phyloP scores from a whole-genome alignment of 2,888 invertebrate genomes.

The Mythimna ferrago region DNA sequence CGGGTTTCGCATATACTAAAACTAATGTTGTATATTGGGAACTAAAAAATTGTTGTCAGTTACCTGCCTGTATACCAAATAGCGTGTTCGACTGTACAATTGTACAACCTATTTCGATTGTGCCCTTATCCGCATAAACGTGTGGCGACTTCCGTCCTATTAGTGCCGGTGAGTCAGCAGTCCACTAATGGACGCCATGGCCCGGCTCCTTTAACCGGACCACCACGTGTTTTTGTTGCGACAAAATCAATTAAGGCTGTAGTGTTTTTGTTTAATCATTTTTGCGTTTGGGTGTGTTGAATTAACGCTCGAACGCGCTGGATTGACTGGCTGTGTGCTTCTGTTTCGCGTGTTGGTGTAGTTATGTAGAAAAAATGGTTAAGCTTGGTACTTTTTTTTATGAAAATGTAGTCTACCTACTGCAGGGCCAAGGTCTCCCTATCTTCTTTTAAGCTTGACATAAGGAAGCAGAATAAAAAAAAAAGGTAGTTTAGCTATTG shows the following conservation, averaged over 20 bases:
- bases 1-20: too few species aligned
- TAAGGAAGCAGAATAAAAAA: too few species aligned
- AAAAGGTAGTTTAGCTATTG: too few species aligned
- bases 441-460: not conserved
- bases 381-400: not conserved
- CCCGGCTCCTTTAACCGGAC: constrained; percentile 44
- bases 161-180: constrained; percentile 65
- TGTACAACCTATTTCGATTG: constrained; percentile 73
- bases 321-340: constrained; percentile 26
- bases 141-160: constrained; percentile 63
- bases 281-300: constrained; percentile 16
- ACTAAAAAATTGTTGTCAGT: too few species aligned
- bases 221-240: constrained; percentile 45
- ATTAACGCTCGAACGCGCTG: constrained; percentile 9
- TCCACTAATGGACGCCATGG: constrained; percentile 64
- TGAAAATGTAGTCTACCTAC: not conserved
- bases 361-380: not conserved
- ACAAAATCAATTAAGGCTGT: constrained; percentile 47
- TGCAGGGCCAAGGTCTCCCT: not conserved
- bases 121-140: constrained; percentile 70
- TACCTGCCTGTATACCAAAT: not conserved
- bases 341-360: not conserved
- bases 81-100: constrained; percentile 1
- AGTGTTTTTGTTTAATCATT: constrained; percentile 51
- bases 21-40: too few species aligned